Conservation (phyloP, 2,888 invertebrate species). For the Eupithecia abbreviata region DNA sequence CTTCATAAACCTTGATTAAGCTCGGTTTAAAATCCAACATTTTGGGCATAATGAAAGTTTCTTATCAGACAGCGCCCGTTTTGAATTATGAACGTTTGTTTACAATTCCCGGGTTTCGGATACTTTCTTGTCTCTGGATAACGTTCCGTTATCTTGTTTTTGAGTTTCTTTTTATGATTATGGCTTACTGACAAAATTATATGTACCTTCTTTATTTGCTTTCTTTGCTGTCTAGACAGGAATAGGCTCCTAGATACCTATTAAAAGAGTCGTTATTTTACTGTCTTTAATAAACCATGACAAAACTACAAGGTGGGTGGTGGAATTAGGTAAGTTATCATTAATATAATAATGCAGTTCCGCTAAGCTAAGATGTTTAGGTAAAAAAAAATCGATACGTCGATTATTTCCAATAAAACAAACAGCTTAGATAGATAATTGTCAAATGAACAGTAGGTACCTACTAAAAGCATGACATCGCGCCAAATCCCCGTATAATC, state of each 20-base stretch:
- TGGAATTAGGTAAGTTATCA: background rate
- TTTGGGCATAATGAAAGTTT: slow-evolving; percentile 81
- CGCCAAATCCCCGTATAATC: slow-evolving; percentile 12
- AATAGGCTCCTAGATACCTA: background rate
- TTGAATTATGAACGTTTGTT: slow-evolving; percentile 76
- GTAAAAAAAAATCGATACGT: background rate
- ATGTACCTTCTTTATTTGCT: background rate
- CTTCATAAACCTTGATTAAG: slow-evolving; percentile 78
- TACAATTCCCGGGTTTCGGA: slow-evolving; percentile 47
- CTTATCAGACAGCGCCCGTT: slow-evolving; percentile 78
- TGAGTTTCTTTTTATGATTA: slow-evolving; percentile 12
- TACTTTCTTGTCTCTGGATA: slow-evolving; percentile 46
- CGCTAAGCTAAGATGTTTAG: background rate
- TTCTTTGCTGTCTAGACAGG: background rate
- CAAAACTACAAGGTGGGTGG: background rate
- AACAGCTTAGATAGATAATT: slow-evolving; percentile 8
- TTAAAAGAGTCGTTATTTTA: background rate
- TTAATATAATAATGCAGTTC: background rate
- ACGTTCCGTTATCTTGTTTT: slow-evolving; percentile 32
- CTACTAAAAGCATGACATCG: slow-evolving; percentile 14
- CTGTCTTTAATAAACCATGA: background rate
- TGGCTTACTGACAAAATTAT: background rate
- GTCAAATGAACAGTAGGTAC: background rate
- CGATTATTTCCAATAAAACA: background rate
- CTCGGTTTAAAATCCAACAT: slow-evolving; percentile 81